Evolutionary conservation across 2,113 vertebrate species (phyloP), one percentile per base, ranked within the genome.

Genomic region (Notarius lentiginosus): DNA sequence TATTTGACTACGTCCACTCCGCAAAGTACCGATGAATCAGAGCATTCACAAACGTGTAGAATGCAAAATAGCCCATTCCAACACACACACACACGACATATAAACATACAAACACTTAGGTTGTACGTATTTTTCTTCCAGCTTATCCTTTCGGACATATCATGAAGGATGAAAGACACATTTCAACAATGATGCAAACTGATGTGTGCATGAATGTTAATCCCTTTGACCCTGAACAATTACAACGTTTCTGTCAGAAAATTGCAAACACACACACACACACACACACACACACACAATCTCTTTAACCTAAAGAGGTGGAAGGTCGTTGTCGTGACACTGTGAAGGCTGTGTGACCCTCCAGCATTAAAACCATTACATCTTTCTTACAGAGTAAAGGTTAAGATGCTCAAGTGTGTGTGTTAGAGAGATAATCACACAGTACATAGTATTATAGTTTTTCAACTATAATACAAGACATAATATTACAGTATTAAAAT

Each of bases 11-110:
- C 41, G 66, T 85, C 79, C 82, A 86, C 30, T 82, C 63, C 14
- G 58, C 80, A 77, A 90, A 91, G 89, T 89, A 84, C 85, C 83
- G 58, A 72, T 90, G 87, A 91, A 91, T 84, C 68, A 72, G 72
- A 56, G 58, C 41, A 90, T 91, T 89, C 84, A 90, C 22, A 10
- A 85, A 70, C 49, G 4, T 18, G 56, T 15, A 79, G 82, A 82
- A 51, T 24, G 75, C 47, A 51, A 65, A 49, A 51, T 15, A 77
- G 51, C 17, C 49, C 79, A 14, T 81, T 81, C 88, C 76, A 75
- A 76, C 63, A 84, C 84, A 56, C 79, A 49, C 24, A 20, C 1
- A 24, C 20, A 49, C 18, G 11, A 22, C 70, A 73, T 20, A 41
- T 17, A 72, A 72, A 73, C 34, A 73, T 75, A 49, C 20, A 75